Base-by-base conservation (phyloP, 2,113 vertebrate genomes). In the Hystrix cristata region DNA sequence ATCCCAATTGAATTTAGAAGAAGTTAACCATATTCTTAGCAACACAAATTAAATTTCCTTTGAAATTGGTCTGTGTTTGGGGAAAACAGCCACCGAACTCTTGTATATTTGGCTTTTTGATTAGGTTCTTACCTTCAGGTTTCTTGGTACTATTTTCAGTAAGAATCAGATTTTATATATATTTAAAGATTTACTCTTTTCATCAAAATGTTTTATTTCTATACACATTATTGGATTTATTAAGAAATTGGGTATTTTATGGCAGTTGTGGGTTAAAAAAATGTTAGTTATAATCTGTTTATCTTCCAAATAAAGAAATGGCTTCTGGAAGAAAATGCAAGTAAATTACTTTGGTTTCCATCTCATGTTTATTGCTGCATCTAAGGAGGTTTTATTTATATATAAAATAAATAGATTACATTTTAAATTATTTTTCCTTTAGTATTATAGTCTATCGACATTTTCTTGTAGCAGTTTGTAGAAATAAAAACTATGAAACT, bases 11-110 rank as follows among this genome's bases (percentile, higher is more conserved):
- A 98, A 97, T 98, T 98, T 94, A 93, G 97, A 94, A 94, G 92
- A 97, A 97, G 94, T 97, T 98, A 97, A 87, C 6, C 97, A 78
- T 98, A 65, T 96, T 98, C 53, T 81, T 96, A 96, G 88, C 87
- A 97, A 92, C 90, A 91, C 97, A 98, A 97, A 96, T 97, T 96
- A 69, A 96, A 96, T 97, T 96, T 1, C 34, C 92, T 98, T 98
- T 97, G 97, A 96, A 92, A 97, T 92, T 98, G 96, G 38, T n/a
- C 82, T 96, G 87, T 55, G 97, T 98, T 31, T 6, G 85, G 71
- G 91, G 38, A 87, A 88, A 69, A 1, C n/a, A 87, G 25, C 80
- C 59, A 64, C 87, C 92, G 95, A 97, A 97, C 93, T 97, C 79
- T 76, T 95, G 59, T 96, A 0, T 96, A 96, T 92, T 95, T 97